Conservation (phyloP, 2,888 invertebrate species). For the Macrosiphum euphorbiae region DNA sequence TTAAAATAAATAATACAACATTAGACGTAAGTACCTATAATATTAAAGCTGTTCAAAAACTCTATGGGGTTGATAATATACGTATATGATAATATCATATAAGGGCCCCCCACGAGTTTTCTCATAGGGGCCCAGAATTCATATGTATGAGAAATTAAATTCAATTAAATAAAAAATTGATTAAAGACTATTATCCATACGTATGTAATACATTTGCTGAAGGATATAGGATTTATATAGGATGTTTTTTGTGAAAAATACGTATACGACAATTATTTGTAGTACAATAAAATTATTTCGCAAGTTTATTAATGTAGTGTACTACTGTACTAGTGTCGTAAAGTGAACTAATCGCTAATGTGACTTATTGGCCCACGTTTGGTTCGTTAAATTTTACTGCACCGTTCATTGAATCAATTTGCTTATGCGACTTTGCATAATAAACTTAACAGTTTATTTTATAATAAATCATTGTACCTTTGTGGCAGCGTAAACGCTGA, state of each 20-base stretch:
- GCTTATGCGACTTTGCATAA: background rate
- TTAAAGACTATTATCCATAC: background rate
- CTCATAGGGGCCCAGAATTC: too few relatives aligned
- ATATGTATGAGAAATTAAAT: too few relatives aligned
- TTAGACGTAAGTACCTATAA: background rate
- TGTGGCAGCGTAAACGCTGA: constrained; percentile 88
- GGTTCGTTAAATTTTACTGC: background rate
- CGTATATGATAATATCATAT: too few relatives aligned
- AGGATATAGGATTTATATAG: background rate
- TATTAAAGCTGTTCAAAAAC: background rate
- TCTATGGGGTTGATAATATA: background rate
- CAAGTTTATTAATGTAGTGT: background rate
- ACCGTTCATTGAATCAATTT: background rate
- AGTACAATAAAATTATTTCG: background rate
- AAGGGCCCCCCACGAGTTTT: too few relatives aligned
- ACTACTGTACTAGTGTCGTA: background rate
- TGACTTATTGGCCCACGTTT: background rate
- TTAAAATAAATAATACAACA: background rate
- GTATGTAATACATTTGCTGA: background rate
- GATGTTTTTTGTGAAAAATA: background rate
- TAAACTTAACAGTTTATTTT: background rate
- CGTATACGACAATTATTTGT: background rate
- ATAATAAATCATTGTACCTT: constrained; percentile 70
- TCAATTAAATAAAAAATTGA: too few relatives aligned
- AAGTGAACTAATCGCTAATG: background rate